Evolutionary conservation across 2,113 vertebrate species (phyloP), one percentile per base, ranked within the genome.

Genomic region (Cephalophus harveyi): DNA sequence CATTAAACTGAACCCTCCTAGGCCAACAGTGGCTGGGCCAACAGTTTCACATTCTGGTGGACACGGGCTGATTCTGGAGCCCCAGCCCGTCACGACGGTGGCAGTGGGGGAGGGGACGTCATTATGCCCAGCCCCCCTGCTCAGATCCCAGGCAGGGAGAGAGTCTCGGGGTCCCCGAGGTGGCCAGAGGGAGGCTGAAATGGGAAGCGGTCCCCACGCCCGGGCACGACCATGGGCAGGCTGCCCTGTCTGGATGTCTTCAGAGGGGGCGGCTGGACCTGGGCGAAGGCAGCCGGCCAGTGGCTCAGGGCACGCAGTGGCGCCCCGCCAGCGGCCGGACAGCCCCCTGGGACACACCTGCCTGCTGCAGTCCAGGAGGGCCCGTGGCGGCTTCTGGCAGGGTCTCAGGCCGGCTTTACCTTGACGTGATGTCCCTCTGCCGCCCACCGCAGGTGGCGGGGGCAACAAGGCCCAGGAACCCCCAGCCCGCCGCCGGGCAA

Each of bases 61-160:
- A 21, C 7, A 0, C 50, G 7, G 16, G 88, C 27, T 3, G n/a
- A 82, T 16, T 50, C 55, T 9, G 17, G 43, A 46, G 57, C 5
- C 46, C n/a, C 10, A 1, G 4, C 30, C 36, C 3, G 0, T 8
- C 1, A 1, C 2, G 21, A 46, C 3, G 7, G 67, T 0, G 0
- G 25, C 30, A 30, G 21, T 5, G 8, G 3, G 3, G 71, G 40
- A 2, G 46, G 40, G 11, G 23, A 2, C 1, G 0, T 2, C 6
- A 7, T 5, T 16, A 15, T 4, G 2, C 6, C 71, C 9, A 2
- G 8, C 21, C 8, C 28, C 1, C 33, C 33, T 28, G 9, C 64
- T 62, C 33, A 27, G 48, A 27, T 11, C 33, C 36, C 15, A 7
- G 36, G 5, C 59, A 15, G 4, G 21, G 43, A 33, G 54, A 30